These are phyloP conservation scores for Chymomyza fuscimana DNA, from an alignment of 2,888 invertebrate species.

Conservation along the genomic window DNA sequence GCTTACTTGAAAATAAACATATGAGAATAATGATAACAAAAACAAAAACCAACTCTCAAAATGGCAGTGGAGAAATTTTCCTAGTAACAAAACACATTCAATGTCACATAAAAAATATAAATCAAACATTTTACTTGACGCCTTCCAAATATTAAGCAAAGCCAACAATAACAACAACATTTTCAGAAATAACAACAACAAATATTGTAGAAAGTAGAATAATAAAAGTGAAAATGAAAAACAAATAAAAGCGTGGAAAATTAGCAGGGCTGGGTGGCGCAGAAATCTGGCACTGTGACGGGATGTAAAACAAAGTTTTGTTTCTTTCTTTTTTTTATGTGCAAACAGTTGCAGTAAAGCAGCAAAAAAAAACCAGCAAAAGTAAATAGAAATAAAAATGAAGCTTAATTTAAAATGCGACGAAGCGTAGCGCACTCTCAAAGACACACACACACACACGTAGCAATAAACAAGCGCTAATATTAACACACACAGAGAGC, in stretches of 20 bases:
- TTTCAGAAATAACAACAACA: constrained; percentile 19
- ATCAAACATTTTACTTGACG: constrained; percentile 63
- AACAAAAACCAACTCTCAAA: constrained; percentile 19
- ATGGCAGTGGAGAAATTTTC: background rate
- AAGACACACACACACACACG: constrained; percentile 21
- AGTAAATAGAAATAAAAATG: constrained; percentile 72
- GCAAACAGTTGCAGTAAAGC: constrained; percentile 51
- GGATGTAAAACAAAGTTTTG: constrained; percentile 36
- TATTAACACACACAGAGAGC: constrained; percentile 50
- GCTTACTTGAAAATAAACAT: constrained; percentile 48
- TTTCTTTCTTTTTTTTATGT: constrained; percentile 13
- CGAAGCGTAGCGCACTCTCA: constrained; percentile 58
- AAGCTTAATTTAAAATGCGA: constrained; percentile 75
- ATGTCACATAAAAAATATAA: constrained; percentile 41
- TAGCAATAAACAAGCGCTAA: constrained; percentile 57
- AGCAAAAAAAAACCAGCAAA: constrained; percentile 27
- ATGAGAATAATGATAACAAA: constrained; percentile 25
- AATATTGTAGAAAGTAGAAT: constrained; percentile 52
- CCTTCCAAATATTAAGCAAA: constrained; percentile 27
- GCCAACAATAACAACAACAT: constrained; percentile 25
- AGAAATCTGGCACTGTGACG: constrained; percentile 3
- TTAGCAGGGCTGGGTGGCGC: background rate
- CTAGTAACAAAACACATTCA: background rate
- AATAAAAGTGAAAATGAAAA: constrained; percentile 67
- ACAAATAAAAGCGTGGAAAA: constrained; percentile 46